A percentile compares a stretch with the other conserved stretches of the same genome.
Evolutionary conservation across 1,140 invertebrate species (phyloP).

Genomic region (Mylabris phalerata): DNA sequence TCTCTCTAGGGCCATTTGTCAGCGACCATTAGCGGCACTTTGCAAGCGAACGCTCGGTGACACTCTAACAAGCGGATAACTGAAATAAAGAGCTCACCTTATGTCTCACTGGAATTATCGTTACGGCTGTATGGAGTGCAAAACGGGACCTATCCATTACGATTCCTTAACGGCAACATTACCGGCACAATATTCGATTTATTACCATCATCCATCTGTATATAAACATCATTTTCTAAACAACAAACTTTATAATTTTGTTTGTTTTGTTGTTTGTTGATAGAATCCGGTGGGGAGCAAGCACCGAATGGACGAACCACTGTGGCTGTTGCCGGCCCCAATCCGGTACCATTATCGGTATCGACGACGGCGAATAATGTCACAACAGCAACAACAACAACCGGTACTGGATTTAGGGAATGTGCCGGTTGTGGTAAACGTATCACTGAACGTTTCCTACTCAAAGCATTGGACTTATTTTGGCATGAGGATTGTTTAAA

Average conservation of each 20-base stretch:
- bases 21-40: constrained; percentile 33
- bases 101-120: constrained; percentile 29
- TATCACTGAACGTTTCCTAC: constrained; percentile 67
- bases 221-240: neutral
- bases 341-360: constrained; percentile 33
- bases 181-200: constrained; percentile 9
- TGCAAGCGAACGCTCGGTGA: constrained; percentile 28
- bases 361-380: constrained; percentile 31
- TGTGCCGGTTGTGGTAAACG: constrained; percentile 70
- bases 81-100: constrained; percentile 35
- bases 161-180: constrained; percentile 15
- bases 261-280: constrained; percentile 15
- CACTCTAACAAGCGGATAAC: constrained; percentile 34
- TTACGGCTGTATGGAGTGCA: constrained; percentile 12
- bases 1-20: constrained; percentile 33
- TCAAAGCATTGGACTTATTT: constrained; percentile 76
- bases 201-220: neutral
- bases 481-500: constrained; percentile 95
- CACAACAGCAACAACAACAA: constrained; percentile 22
- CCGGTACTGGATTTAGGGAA: constrained; percentile 49
- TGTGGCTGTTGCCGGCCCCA: constrained; percentile 24
- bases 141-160: constrained; percentile 26
- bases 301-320: constrained; percentile 28
- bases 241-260: neutral
- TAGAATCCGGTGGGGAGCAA: constrained; percentile 39